These are phyloP conservation scores for Drosophila ogumai DNA, from an alignment of 1,140 invertebrate species.

Conservation along the genomic window DNA sequence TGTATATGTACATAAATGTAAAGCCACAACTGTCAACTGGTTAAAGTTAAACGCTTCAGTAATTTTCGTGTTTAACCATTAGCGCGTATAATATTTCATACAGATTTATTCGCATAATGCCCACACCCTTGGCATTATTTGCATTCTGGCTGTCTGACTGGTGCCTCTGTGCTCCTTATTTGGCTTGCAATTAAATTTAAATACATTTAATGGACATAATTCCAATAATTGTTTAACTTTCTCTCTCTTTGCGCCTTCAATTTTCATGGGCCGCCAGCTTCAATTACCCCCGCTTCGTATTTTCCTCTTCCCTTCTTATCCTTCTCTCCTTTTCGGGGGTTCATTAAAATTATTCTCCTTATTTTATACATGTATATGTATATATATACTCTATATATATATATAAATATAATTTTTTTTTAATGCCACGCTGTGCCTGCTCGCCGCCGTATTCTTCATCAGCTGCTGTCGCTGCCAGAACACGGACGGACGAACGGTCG, in stretches of 20 bases:
- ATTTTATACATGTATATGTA: not conserved
- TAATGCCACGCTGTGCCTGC: slow-evolving; percentile 13
- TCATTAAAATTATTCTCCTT: slow-evolving; percentile 65
- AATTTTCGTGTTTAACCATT: slow-evolving; percentile 36
- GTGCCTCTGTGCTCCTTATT: not conserved
- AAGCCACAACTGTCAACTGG: slow-evolving; percentile 32
- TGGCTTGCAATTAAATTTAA: slow-evolving; percentile 40
- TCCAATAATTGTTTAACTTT: slow-evolving; percentile 56
- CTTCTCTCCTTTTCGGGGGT: slow-evolving; percentile 27
- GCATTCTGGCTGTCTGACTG: not conserved
- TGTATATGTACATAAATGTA: not conserved
- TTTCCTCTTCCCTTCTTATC: not conserved
- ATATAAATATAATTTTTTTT: slow-evolving; percentile 5
- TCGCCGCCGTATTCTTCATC: not conserved
- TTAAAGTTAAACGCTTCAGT: slow-evolving; percentile 5
- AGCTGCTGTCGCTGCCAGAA: slow-evolving; percentile 51
- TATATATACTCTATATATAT: not conserved
- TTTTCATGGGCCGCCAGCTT: slow-evolving; percentile 44
- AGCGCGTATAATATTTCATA: slow-evolving; percentile 39
- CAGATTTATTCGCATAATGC: slow-evolving; percentile 15
- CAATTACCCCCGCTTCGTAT: slow-evolving; percentile 20
- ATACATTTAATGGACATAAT: slow-evolving; percentile 46
- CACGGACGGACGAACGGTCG: not conserved
- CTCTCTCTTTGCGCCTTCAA: slow-evolving; percentile 16
- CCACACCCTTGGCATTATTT: slow-evolving; percentile 1